Evolutionary conservation across 2,888 invertebrate species (phyloP), one percentile per base, ranked within the genome.

Genomic region (Pyrochroa serraticornis): DNA sequence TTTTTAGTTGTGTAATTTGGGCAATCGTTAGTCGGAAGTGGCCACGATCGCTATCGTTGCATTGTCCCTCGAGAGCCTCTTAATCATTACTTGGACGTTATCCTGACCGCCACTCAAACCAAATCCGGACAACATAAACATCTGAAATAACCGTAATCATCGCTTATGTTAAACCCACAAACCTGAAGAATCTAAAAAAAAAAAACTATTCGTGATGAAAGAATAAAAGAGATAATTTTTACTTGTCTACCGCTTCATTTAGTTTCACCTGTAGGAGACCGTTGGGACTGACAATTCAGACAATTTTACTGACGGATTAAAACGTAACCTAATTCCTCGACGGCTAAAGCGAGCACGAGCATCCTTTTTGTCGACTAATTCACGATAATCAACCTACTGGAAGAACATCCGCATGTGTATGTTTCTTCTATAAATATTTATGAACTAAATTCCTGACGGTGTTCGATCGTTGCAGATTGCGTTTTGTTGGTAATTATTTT

Each of bases 301-400:
- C 49, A 55, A 55, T 55, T 36, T 33, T n/a, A 38, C 50, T 58
- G 58, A 58, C 58, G 54, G 58, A 58, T 58, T 54, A 49, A 54
- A 58, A 58, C 45, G 53, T 58, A 58, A 41, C 50, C 34, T 14
- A 45, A 46, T 42, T 49, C 41, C 50, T 57, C 48, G 13, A 8
- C 38, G 41, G 13, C 9, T 22, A 39, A 9, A 22, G 39, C 22
- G 22, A 22, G 22, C 22, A 22, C 22, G 22, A 22, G 22, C 22
- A 22, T 2, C 13, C n/a, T 37, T 37, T 37, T 8, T 9, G 7
- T 32, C 7, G 7, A n/a, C 7, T 31, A n/a, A 31, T 31, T n/a
- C 14, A 3, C 30, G 2, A 35, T 9, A 35, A 35, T 35, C n/a
- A 35, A 35, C n/a, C 10, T 2, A 10, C 10, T 35, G 10, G 3